Percentiles rank a stretch among this genome's conserved stretches.
Evolutionary conservation across 2,888 invertebrate species (phyloP).

Genomic region (Chrysotoxum bicinctum): DNA sequence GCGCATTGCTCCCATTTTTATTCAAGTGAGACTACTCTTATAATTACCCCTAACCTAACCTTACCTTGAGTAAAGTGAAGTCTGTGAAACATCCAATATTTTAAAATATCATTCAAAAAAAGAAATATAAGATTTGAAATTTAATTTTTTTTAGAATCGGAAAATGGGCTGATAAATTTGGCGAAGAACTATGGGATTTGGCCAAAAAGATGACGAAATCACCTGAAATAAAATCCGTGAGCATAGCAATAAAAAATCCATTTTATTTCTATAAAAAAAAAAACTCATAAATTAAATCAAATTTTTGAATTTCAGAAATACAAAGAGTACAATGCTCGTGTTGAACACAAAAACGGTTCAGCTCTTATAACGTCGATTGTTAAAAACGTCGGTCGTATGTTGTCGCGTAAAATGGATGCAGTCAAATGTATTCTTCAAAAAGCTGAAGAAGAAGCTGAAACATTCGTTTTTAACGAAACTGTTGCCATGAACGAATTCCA

Average conservation of each 20-base stretch:
- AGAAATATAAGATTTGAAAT: not conserved
- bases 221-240: slow-evolving; percentile 89
- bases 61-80: no score
- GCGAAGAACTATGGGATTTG: slow-evolving; percentile 90
- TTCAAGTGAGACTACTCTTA: no score
- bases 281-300: not conserved
- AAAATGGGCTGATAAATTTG: slow-evolving; percentile 90
- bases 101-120: no score
- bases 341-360: slow-evolving; percentile 90
- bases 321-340: slow-evolving; percentile 89
- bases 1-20: no score
- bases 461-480: slow-evolving; percentile 83
- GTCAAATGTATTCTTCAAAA: slow-evolving; percentile 90
- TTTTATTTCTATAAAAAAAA: no score
- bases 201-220: slow-evolving; percentile 90
- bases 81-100: no score
- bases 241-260: slow-evolving; percentile 75
- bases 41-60: not conserved
- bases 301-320: slow-evolving; percentile 84
- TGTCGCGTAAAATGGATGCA: slow-evolving; percentile 94
- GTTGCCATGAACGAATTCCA: slow-evolving; percentile 78
- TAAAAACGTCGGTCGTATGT: slow-evolving; percentile 91
- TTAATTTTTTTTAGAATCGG: slow-evolving; percentile 84
- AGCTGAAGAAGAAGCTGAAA: slow-evolving; percentile 87
- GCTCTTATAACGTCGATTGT: slow-evolving; percentile 90